Conservation (phyloP, 2,888 invertebrate genomes). For the Hydroisotoma schaefferi region DNA sequence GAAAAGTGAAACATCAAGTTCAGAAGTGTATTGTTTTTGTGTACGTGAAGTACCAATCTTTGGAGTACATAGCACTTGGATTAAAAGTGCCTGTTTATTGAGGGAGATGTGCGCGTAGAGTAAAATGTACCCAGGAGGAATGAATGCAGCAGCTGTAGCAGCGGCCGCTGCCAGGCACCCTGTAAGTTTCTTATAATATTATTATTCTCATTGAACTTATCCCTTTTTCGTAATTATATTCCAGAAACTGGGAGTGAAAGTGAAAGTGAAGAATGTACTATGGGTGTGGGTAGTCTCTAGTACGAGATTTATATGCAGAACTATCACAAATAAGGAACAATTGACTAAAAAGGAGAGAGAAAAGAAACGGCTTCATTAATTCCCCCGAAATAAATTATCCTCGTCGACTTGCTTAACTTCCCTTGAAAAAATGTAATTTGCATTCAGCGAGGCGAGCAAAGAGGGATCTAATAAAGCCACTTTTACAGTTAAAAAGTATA, state of each 20-base stretch:
- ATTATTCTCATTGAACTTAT: neutral
- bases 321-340: too few relatives aligned
- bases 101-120: constrained; percentile 54
- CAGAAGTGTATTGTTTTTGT: constrained; percentile 5
- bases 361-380: too few relatives aligned
- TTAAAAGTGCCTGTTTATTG: constrained; percentile 30
- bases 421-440: neutral
- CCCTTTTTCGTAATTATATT: neutral
- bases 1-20: constrained; percentile 23
- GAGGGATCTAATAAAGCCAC: neutral
- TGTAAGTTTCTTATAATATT: constrained; percentile 60
- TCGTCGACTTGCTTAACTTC: too few relatives aligned
- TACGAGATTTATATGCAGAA: too few relatives aligned
- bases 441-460: too few relatives aligned
- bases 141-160: constrained; percentile 73
- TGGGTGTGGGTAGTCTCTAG: too few relatives aligned
- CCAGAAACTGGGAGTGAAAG: too few relatives aligned
- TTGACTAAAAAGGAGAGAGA: too few relatives aligned
- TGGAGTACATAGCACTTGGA: constrained; percentile 8
- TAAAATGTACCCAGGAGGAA: constrained; percentile 75
- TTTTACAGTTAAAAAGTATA: neutral
- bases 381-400: too few relatives aligned
- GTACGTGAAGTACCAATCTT: constrained; percentile 13
- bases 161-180: constrained; percentile 77
- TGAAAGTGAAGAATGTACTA: too few relatives aligned